These are phyloP conservation scores for Harpalus rufipes DNA, from an alignment of 2,888 invertebrate genomes.

Conservation along the genomic window DNA sequence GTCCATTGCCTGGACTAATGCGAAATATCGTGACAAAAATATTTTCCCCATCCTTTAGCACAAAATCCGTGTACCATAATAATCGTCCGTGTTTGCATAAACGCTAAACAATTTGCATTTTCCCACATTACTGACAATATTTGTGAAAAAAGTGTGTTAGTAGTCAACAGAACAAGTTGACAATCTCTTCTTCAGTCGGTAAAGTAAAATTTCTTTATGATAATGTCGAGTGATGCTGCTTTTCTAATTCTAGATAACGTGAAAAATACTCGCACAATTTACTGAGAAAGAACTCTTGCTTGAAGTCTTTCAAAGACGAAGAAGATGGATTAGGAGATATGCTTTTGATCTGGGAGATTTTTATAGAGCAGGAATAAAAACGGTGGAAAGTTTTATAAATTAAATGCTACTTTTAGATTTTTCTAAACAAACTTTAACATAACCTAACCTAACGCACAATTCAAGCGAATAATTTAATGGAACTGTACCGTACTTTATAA, in stretches of 20 bases:
- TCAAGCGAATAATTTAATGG: neutral
- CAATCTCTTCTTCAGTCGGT: conserved; percentile 8
- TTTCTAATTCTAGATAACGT: conserved; percentile 43
- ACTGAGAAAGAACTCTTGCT: neutral
- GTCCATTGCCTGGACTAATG: too few species aligned
- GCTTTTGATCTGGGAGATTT: too few species aligned
- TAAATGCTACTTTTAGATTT: too few species aligned
- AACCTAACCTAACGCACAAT: too few species aligned
- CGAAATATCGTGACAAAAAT: conserved; percentile 32
- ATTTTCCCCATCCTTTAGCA: neutral
- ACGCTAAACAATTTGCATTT: neutral
- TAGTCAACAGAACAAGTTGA: conserved; percentile 16
- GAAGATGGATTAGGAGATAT: too few species aligned
- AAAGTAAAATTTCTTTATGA: conserved; percentile 32
- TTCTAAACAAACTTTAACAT: too few species aligned
- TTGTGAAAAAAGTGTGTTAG: conserved; percentile 46
- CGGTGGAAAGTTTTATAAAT: too few species aligned
- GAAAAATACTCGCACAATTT: conserved; percentile 31
- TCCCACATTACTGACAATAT: conserved; percentile 39
- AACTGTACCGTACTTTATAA: neutral
- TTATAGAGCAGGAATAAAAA: too few species aligned
- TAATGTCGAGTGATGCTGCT: conserved; percentile 15
- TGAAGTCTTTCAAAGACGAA: too few species aligned
- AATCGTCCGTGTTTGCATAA: neutral
- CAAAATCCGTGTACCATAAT: conserved; percentile 9